Percentiles rank a stretch among this genome's conserved stretches.
These are phyloP conservation scores for Idris sp. DNA, from an alignment of 1,140 invertebrate species.

Conservation along the genomic window DNA sequence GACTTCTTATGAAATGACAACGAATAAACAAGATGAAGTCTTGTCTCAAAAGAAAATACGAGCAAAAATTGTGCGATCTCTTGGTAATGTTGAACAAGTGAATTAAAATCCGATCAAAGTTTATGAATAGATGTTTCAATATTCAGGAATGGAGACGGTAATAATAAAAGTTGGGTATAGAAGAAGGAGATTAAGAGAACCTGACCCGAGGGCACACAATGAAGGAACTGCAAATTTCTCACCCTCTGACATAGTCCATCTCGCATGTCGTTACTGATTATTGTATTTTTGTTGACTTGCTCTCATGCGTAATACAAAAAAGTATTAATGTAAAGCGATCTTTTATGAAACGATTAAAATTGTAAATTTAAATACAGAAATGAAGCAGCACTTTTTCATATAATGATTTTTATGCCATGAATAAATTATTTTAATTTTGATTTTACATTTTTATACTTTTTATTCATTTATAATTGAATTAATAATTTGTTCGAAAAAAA, in stretches of 20 bases:
- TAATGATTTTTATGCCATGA: too few species aligned
- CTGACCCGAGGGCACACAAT: conserved; percentile 48
- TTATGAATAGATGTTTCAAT: conserved; percentile 75
- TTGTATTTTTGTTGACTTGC: conserved; percentile 44
- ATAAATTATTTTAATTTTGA: conserved; percentile 19
- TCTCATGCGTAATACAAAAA: conserved; percentile 19
- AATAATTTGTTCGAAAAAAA: neutral
- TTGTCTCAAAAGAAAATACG: conserved; percentile 34
- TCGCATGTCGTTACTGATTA: conserved; percentile 47
- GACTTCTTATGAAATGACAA: conserved; percentile 21
- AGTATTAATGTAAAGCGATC: conserved; percentile 33
- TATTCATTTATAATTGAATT: conserved; percentile 2
- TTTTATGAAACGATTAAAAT: conserved; percentile 25
- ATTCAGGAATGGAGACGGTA: conserved; percentile 59
- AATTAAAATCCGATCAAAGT: conserved; percentile 78
- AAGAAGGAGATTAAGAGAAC: conserved; percentile 51
- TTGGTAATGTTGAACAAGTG: too few species aligned
- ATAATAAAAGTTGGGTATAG: conserved; percentile 41
- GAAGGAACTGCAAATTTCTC: conserved; percentile 55
- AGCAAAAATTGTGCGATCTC: too few species aligned
- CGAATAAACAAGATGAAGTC: conserved; percentile 18
- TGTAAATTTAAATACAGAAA: conserved; percentile 9
- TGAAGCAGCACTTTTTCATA: too few species aligned
- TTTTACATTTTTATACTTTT: conserved; percentile 11
- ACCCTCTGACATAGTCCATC: conserved; percentile 41